Conservation (phyloP, 2,797 vertebrate species). For the Taeniopygia guttata region DNA sequence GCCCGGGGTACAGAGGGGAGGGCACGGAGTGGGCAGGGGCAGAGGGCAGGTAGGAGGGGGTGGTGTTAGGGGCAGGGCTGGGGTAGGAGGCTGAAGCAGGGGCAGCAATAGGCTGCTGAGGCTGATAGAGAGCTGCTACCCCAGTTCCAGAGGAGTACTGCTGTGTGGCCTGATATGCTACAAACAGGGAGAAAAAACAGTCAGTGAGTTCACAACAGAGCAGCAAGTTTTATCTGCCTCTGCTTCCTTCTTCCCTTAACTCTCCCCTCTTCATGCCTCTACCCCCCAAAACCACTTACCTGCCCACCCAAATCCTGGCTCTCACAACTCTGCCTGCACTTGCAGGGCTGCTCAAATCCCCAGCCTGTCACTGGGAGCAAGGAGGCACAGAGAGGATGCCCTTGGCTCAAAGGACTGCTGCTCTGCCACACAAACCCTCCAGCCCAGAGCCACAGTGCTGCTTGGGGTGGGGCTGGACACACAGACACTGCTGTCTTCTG, state of each 20-base stretch:
- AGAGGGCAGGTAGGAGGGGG: conserved; percentile 75
- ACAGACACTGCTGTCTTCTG: not conserved
- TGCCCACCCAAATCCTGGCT: not conserved
- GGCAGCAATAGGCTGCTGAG: conserved; percentile 81
- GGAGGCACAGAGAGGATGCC: not conserved
- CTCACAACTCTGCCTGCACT: not conserved
- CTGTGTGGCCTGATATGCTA: conserved; percentile 86
- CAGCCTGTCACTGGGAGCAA: not conserved
- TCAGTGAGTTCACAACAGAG: conserved; percentile 12
- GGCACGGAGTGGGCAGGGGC: conserved; percentile 71
- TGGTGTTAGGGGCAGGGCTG: conserved; percentile 54
- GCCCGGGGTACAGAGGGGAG: conserved; percentile 70
- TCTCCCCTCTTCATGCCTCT: not conserved
- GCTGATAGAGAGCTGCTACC: conserved; percentile 85
- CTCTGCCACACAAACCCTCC: not conserved
- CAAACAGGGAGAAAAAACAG: conserved; percentile 68
- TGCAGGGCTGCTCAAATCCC: not conserved
- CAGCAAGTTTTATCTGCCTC: not conserved
- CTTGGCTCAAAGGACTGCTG: not conserved
- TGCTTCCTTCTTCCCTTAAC: not conserved
- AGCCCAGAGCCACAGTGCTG: not conserved
- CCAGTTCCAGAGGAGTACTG: conserved; percentile 86
- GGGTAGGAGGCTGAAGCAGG: conserved; percentile 77
- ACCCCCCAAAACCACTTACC: not conserved
- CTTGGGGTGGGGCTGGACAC: not conserved